Base-by-base conservation (phyloP, 1,140 invertebrate genomes). In the Aphaenogaster rudis region DNA sequence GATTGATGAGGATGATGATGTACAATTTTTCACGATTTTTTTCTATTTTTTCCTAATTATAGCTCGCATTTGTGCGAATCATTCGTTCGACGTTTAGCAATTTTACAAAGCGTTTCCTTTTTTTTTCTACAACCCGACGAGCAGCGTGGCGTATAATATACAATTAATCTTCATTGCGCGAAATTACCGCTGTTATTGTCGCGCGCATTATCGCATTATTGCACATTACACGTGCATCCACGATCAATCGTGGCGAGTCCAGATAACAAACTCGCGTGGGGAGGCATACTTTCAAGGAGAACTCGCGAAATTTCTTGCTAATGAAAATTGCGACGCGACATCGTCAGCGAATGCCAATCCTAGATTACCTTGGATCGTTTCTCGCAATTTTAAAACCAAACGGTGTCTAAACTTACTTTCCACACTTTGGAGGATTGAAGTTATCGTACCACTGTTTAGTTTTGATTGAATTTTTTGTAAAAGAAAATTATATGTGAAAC, bases 171-270 rank as follows among this genome's bases (percentile, higher is more conserved):
- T 66, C 15, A 86, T 66, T 76, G 54, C 2, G 69, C 33, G 28
- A 84, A 11, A 63, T 48, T 57, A 50, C 5, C 6, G 57, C 11
- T 79, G 21, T 63, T 48, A 42, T 21, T 17, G 57, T 59, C 17
- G n/a, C 28, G 33, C 59, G 2, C 9, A 59, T 82, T 82, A 82
- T 59, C 52, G 52, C n/a, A 61, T 82, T 72, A 72, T 71, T 69
- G 48, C n/a, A 71, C 79, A 42, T 39, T 52, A 52, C 63, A 67
- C 48, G 33, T 13, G 48, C 11, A 42, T 72, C 21, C 7, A 17
- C 5, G 8, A 57, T 71, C 33, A 45, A 7, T 69, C 13, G 7
- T 17, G 11, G 9, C 42, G n/a, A 39, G 0, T 54, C 52, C n/a
- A 9, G 64, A 42, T 45, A 45, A 57, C 0, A 21, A 80, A 57